Evolutionary conservation across 2,888 invertebrate genomes (phyloP), one percentile per base, ranked within the genome.

Genomic region (Drosophila macrospina): DNA sequence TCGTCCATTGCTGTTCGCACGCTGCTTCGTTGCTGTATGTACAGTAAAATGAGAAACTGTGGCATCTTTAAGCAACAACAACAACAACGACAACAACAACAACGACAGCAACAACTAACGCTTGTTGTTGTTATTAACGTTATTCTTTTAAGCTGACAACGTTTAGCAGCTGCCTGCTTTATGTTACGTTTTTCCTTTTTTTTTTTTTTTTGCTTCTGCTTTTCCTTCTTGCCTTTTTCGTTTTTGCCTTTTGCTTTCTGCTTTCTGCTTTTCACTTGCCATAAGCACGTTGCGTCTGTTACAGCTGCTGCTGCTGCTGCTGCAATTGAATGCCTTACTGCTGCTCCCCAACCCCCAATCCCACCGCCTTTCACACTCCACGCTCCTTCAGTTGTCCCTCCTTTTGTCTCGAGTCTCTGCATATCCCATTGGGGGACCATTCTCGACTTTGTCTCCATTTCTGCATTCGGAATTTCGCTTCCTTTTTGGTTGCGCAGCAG

Each of bases 1-100:
- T 67, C 78, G 80, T 75, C 80, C 80, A 64, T 70, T 69, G 72
- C 83, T 70, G 66, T 80, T 78, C 54, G 48, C 70, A 80, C 65
- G 80, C 74, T 83, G 83, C 67, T 83, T 83, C 88, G 88, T 69
- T 70, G 68, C 55, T 55, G 55, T 55, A 59, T 63, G 48, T 69
- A 74, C 59, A 51, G 50, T 47, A 47, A 63, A 63, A 59, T 57
- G 44, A 39, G 69, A 44, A 62, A 54, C 13, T 63, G 75, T 63
- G 75, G 63, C 76, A 75, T 69, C 73, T 70, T 74, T 39, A 75
- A 70, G 73, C 59, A 74, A 20, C 69, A 69, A 10, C 59, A 74
- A 47, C 20, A 44, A 41, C 39, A 61, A 52, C 30, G 45, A 39
- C 28, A 26, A 10, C 16, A n/a, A n/a, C 5, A 24, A 10, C 51